Evolutionary conservation across 92 coral and sea anemone genomes (phyloP).

Genomic region (Epizoanthus fatuus): DNA sequence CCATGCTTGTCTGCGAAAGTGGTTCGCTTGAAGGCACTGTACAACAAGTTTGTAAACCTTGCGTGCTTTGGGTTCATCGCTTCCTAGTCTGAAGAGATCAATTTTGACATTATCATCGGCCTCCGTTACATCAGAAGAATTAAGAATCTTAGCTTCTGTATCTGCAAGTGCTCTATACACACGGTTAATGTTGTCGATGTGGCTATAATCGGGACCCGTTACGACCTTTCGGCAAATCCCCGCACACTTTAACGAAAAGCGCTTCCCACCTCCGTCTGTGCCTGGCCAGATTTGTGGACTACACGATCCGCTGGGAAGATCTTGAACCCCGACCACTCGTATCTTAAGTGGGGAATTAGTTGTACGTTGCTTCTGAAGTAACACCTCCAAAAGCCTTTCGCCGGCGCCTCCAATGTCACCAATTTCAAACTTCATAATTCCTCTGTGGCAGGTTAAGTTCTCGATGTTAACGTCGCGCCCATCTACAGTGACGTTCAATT

Average conservation of each 20-base stretch:
- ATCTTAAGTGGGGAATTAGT: not conserved
- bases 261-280: not conserved
- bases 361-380: too few relatives aligned
- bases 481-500: not conserved
- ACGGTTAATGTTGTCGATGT: constrained; percentile 59
- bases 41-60: constrained; percentile 15
- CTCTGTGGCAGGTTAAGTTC: too few relatives aligned
- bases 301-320: not conserved
- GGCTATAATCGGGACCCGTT: constrained; percentile 57
- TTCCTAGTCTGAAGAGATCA: constrained; percentile 14
- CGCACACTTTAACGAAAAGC: not conserved
- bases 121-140: constrained; percentile 9
- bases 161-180: not conserved
- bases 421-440: not conserved
- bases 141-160: not conserved
- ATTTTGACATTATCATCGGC: not conserved
- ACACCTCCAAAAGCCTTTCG: not conserved
- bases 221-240: constrained; percentile 1
- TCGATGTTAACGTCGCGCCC: too few relatives aligned
- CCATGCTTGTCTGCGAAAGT: constrained; percentile 68
- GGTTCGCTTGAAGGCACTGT: constrained; percentile 26
- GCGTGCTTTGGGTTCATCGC: not conserved
- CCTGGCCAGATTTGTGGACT: not conserved
- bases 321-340: constrained; percentile 26
- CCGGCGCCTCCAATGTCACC: constrained; percentile 4